Conservation (phyloP, 2,797 vertebrate genomes). For the Anableps anableps region DNA sequence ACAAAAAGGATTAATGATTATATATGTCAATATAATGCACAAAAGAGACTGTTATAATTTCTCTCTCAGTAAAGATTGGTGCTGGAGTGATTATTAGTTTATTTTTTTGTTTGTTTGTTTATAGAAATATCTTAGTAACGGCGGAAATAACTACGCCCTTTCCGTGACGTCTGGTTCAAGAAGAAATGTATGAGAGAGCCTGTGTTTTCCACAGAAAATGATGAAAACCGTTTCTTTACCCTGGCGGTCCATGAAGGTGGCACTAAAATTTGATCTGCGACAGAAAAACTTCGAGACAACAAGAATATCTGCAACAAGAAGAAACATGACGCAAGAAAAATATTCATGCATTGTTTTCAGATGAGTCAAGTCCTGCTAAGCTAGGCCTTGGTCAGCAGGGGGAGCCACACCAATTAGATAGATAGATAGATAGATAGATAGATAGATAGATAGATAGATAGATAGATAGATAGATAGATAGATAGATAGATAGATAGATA, state of each 20-base stretch:
- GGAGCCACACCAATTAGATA: constrained; percentile 29
- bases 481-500: too few species aligned
- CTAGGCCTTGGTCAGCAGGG: constrained; percentile 44
- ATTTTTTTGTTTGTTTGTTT: constrained; percentile 45
- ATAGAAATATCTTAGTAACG: constrained; percentile 42
- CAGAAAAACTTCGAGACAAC: neutral
- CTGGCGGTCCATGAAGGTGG: constrained; percentile 35
- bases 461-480: too few species aligned
- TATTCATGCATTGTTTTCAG: constrained; percentile 5
- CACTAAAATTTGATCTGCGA: neutral
- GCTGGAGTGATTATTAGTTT: neutral
- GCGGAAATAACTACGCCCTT: constrained; percentile 39
- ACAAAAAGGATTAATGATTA: neutral
- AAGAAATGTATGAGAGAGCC: neutral
- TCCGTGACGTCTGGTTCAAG: constrained; percentile 18
- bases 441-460: too few species aligned
- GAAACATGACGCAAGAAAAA: constrained; percentile 6
- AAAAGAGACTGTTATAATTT: neutral
- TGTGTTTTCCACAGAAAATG: neutral
- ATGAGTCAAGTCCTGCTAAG: constrained; percentile 1
- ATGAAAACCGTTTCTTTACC: neutral
- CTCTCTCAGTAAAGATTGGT: neutral
- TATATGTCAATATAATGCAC: neutral
- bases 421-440: too few species aligned
- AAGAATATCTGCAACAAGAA: neutral